These are phyloP conservation scores for Caenorhabditis becei DNA, from an alignment of 2,888 invertebrate species.

Conservation along the genomic window DNA sequence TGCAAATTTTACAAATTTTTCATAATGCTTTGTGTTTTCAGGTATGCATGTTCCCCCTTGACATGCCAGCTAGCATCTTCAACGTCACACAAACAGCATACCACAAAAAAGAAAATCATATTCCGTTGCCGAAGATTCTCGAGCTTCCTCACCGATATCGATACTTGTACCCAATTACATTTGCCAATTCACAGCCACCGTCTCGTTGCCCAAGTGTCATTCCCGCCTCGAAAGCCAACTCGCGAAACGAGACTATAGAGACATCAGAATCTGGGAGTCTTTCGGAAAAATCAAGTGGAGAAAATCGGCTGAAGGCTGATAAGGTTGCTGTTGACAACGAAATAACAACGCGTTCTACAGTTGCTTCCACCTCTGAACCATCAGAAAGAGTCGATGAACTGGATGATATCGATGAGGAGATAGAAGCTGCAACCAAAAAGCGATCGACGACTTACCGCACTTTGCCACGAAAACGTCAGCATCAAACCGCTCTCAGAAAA, in stretches of 20 bases:
- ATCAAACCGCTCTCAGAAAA: conserved; percentile 14
- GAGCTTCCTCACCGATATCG: conserved; percentile 68
- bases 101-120: conserved; percentile 62
- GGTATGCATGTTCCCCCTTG: conserved; percentile 77
- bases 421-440: conserved; percentile 17
- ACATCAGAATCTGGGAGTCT: conserved; percentile 6
- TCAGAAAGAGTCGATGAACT: conserved; percentile 15
- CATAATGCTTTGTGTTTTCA: conserved; percentile 54
- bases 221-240: conserved; percentile 5
- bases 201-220: conserved; percentile 24
- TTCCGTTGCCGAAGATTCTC: conserved; percentile 73
- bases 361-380: conserved; percentile 23
- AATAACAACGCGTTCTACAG: not conserved
- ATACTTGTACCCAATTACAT: conserved; percentile 54
- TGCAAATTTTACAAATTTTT: not conserved
- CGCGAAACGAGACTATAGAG: conserved; percentile 12
- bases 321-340: not conserved
- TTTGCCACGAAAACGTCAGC: conserved; percentile 4
- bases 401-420: conserved; percentile 45
- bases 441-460: conserved; percentile 4
- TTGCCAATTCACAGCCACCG: conserved; percentile 8
- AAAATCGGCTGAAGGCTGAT: conserved; percentile 33
- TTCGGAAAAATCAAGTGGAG: conserved; percentile 44
- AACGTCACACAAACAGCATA: conserved; percentile 70
- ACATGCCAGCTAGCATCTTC: conserved; percentile 76